These are phyloP conservation scores for Synergus itoensis DNA, from an alignment of 2,888 invertebrate genomes.

Conservation along the genomic window DNA sequence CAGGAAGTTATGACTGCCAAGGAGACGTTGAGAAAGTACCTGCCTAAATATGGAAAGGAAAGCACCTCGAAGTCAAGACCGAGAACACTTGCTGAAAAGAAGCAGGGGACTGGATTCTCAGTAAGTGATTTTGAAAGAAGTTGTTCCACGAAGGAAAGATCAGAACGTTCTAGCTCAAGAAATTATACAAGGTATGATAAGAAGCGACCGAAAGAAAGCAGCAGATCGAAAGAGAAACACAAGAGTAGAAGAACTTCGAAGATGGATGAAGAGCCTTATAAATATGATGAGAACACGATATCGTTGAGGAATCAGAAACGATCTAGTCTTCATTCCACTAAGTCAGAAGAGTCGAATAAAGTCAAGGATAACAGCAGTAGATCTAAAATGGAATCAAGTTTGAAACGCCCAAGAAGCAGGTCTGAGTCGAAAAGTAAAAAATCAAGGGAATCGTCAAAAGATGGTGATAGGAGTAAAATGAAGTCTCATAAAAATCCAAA, in stretches of 20 bases:
- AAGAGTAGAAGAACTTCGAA: not conserved
- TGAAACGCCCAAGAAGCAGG: conserved; percentile 11
- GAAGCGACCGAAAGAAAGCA: conserved; percentile 41
- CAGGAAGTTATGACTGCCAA: conserved; percentile 74
- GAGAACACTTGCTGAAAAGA: conserved; percentile 67
- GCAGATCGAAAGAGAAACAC: conserved; percentile 18
- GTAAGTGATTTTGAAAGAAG: conserved; percentile 14
- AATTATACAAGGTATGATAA: conserved; percentile 34
- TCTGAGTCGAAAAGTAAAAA: not conserved
- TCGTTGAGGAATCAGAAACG: conserved; percentile 27
- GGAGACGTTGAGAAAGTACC: conserved; percentile 71
- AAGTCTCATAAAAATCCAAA: conserved; percentile 59
- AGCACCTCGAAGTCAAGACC: conserved; percentile 56
- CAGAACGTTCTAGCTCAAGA: conserved; percentile 32
- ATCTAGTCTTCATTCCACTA: conserved; percentile 19
- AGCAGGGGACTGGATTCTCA: conserved; percentile 62
- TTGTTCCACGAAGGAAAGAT: not conserved
- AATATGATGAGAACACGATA: conserved; percentile 32
- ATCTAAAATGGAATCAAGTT: conserved; percentile 4
- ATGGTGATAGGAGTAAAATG: conserved; percentile 46
- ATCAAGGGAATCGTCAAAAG: conserved; percentile 41
- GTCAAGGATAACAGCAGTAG: not conserved
- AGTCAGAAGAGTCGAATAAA: conserved; percentile 14
- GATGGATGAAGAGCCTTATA: conserved; percentile 15
- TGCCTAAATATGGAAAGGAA: conserved; percentile 59